Evolutionary conservation across 2,888 invertebrate species (phyloP).

Genomic region (Rhagonycha fulva): DNA sequence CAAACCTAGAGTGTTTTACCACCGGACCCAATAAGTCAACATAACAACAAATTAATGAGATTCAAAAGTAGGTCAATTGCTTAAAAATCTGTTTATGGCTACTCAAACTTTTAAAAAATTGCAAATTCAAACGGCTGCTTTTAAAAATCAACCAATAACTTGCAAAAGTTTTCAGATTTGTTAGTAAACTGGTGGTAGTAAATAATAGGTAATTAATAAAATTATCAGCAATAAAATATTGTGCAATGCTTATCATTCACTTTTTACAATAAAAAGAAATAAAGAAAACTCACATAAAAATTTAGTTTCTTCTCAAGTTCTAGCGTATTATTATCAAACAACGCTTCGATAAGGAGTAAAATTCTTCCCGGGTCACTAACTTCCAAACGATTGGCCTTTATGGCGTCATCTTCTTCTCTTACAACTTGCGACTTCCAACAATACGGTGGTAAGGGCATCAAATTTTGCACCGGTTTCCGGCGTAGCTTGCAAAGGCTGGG

Average conservation of each 20-base stretch:
- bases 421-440: slow-evolving; percentile 31
- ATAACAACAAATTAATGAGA: neutral
- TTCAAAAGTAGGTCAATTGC: neutral
- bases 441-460: slow-evolving; percentile 44
- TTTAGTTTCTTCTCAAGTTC: slow-evolving; percentile 65
- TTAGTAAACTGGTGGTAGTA: neutral
- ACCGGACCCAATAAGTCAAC: too few relatives aligned
- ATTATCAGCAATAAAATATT: neutral
- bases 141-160: neutral
- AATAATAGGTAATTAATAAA: neutral
- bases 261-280: neutral
- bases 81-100: neutral
- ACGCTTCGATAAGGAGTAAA: slow-evolving; percentile 59
- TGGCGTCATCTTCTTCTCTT: slow-evolving; percentile 13
- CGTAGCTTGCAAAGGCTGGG: slow-evolving; percentile 34
- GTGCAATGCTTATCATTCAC: neutral
- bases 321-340: slow-evolving; percentile 57
- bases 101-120: neutral
- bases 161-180: neutral
- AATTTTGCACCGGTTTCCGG: slow-evolving; percentile 37
- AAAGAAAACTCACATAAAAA: slow-evolving; percentile 59
- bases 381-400: slow-evolving; percentile 50
- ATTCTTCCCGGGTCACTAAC: slow-evolving; percentile 63
- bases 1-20: too few relatives aligned
- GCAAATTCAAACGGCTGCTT: neutral